These are phyloP conservation scores for Astur gentilis DNA, from an alignment of 2,113 vertebrate species.

Conservation along the genomic window DNA sequence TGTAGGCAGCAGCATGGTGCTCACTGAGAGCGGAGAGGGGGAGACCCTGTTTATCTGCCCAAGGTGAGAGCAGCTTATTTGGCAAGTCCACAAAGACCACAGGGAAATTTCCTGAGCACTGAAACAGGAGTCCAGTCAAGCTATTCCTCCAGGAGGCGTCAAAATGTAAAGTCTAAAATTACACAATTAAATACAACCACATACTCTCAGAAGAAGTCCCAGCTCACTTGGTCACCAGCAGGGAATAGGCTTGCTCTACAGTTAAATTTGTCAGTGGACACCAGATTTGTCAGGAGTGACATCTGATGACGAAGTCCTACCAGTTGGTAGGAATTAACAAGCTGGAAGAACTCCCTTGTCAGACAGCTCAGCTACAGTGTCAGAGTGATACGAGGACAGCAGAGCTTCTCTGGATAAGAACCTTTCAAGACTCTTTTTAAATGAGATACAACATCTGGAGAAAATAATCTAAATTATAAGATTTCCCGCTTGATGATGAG, in stretches of 20 bases:
- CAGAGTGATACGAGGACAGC: neutral
- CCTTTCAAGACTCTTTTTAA: neutral
- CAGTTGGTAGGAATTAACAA: neutral
- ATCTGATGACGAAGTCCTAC: neutral
- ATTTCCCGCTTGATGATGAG: neutral
- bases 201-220: neutral
- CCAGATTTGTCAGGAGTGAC: neutral
- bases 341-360: neutral
- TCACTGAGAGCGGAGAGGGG: neutral
- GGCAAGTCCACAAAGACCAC: neutral
- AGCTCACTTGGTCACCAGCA: neutral
- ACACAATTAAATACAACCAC: neutral
- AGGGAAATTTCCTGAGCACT: neutral
- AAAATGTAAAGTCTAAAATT: neutral
- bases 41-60: neutral
- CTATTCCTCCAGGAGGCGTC: neutral
- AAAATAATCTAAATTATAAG: neutral
- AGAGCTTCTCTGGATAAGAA: neutral
- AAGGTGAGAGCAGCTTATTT: neutral
- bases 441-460: neutral
- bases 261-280: neutral
- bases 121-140: neutral
- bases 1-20: fast-evolving
- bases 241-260: neutral
- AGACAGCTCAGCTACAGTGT: neutral